phyloP scores from a whole-genome alignment of 2,888 invertebrate genomes.

The Torymus tubicola region DNA sequence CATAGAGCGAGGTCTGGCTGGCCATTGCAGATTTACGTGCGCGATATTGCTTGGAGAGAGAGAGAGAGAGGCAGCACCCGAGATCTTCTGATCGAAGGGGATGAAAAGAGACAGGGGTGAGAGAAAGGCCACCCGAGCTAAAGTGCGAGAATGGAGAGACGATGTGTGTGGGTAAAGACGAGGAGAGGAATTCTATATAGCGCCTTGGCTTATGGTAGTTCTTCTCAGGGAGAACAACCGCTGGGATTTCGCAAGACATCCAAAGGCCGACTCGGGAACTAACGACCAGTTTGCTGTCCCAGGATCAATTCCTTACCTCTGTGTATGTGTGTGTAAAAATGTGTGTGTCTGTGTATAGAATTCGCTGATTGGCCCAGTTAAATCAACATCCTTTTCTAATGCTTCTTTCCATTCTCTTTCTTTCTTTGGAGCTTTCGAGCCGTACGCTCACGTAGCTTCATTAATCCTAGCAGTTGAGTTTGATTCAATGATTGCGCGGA shows the following conservation, averaged over 20 bases:
- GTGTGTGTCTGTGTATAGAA: not conserved
- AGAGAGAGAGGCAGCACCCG: not conserved
- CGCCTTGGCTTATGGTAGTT: slow-evolving; percentile 40
- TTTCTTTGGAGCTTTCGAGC: not conserved
- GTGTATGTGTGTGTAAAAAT: no score
- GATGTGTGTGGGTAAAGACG: not conserved
- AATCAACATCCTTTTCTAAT: slow-evolving; percentile 52
- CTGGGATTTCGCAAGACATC: slow-evolving; percentile 43
- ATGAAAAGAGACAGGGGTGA: not conserved
- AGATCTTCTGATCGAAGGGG: slow-evolving; percentile 15
- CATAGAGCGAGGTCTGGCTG: slow-evolving; percentile 24
- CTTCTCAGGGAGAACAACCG: slow-evolving; percentile 34
- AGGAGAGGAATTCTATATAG: slow-evolving; percentile 33
- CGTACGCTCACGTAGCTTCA: slow-evolving; percentile 4
- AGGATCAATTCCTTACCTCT: slow-evolving; percentile 23
- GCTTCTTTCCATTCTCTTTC: not conserved
- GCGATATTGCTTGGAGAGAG: slow-evolving; percentile 45
- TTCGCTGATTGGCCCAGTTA: slow-evolving; percentile 49
- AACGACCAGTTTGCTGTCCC: slow-evolving; percentile 34
- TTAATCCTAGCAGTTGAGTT: slow-evolving; percentile 42
- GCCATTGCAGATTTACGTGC: slow-evolving; percentile 56
- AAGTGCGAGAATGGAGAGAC: not conserved
- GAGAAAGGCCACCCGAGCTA: not conserved
- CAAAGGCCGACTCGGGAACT: slow-evolving; percentile 13
- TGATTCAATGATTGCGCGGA: slow-evolving; percentile 38